Evolutionary conservation across 2,113 vertebrate species (phyloP), one percentile per base, ranked within the genome.

Genomic region (Urocynchramus pylzowi): DNA sequence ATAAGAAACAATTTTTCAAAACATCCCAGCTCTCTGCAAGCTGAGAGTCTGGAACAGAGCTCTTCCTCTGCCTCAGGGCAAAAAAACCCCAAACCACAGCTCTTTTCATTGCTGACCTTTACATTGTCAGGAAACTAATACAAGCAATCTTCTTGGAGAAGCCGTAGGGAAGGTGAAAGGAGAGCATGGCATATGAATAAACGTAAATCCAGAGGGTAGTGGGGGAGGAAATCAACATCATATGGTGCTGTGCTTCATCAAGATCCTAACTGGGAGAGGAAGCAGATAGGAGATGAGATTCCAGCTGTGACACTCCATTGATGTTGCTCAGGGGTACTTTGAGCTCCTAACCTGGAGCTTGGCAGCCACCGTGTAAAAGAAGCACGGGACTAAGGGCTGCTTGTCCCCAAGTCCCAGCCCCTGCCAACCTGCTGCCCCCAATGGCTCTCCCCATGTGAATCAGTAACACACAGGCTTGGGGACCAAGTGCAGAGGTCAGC

Each of bases 1-100:
- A 90, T 84, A 96, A 95, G 94, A 90, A 94, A 86, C 22, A 24
- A 73, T 78, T 90, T 95, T 84, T 86, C 88, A 92, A 90, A 93
- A 90, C 83, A 84, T 78, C 64, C 79, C 64, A 82, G 56, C 76
- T 92, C 75, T 76, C 69, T 64, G 71, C 35, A 44, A 75, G 70
- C 61, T 30, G 37, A 52, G 54, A 81, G 71, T 52, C 90, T 92
- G 83, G 68, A 93, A 50, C 11, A 42, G 44, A 56, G 28, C 59
- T 81, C 26, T 67, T 89, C 88, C 39, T 88, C 35, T 84, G 63
- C 90, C 85, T 74, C 12, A 0, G 56, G 76, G 49, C 20, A 67
- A 45, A 59, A 65, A 70, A 26, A 10, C 4, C n/a, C 28, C 16
- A 54, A 52, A 41, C 37, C 47, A 60, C 47, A 52, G 21, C 13